Evolutionary conservation across 1,140 invertebrate genomes (phyloP).

Genomic region (Heliconius himera): DNA sequence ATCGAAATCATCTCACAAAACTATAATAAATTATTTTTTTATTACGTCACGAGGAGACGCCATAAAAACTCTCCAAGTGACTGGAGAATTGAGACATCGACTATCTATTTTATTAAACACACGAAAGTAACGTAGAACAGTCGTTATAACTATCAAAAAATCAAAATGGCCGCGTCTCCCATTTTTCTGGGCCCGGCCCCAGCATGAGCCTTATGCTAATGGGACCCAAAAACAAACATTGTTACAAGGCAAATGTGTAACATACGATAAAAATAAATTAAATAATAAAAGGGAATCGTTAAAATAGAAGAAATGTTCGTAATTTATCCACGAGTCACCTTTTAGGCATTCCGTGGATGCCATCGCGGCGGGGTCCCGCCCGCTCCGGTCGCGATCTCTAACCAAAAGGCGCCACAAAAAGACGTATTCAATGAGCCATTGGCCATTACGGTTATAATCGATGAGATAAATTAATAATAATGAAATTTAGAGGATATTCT

Average conservation of each 20-base stretch:
- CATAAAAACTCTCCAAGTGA: constrained; percentile 74
- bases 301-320: constrained; percentile 78
- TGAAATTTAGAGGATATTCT: constrained; percentile 35
- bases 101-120: constrained; percentile 72
- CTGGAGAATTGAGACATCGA: constrained; percentile 76
- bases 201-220: constrained; percentile 75
- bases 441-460: constrained; percentile 69
- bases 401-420: constrained; percentile 79
- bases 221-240: constrained; percentile 78
- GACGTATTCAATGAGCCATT: constrained; percentile 76
- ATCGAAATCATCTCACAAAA: constrained; percentile 67
- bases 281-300: constrained; percentile 80
- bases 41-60: constrained; percentile 70
- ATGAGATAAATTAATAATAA: constrained; percentile 52
- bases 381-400: constrained; percentile 73
- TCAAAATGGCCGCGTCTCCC: constrained; percentile 58
- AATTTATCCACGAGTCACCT: constrained; percentile 75
- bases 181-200: constrained; percentile 64
- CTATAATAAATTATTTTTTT: constrained; percentile 79
- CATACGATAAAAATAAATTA: constrained; percentile 80
- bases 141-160: constrained; percentile 64
- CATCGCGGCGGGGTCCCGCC: constrained; percentile 64
- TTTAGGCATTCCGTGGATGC: constrained; percentile 76
- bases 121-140: constrained; percentile 50
- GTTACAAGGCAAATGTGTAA: constrained; percentile 79